Conservation (phyloP, 35 echinoderm and acorn worm genomes). For the Apostichopus parvimensis region DNA sequence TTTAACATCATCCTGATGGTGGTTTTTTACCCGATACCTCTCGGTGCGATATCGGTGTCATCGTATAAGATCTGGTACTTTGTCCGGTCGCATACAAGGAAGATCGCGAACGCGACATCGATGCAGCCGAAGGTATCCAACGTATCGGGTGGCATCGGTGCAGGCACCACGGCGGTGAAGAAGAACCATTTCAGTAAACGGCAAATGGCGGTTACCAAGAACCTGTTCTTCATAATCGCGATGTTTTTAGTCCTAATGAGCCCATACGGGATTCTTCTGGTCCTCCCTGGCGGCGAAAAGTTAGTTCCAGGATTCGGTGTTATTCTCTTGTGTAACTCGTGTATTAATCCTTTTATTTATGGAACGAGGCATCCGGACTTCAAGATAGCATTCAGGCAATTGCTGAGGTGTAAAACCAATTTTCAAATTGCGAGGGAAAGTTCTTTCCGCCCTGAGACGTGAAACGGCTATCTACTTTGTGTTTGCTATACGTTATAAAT, state of each 20-base stretch:
- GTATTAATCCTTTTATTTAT: slow-evolving; percentile 81
- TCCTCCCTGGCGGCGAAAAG: slow-evolving; percentile 56
- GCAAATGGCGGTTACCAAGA: slow-evolving; percentile 86
- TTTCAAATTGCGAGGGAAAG: slow-evolving; percentile 38
- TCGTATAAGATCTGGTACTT: slow-evolving; percentile 66
- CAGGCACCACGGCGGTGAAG: slow-evolving; percentile 7
- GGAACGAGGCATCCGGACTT: slow-evolving; percentile 80
- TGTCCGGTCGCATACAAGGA: slow-evolving; percentile 58
- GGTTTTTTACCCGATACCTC: slow-evolving; percentile 72
- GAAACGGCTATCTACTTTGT: background rate
- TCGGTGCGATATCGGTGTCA: slow-evolving; percentile 56
- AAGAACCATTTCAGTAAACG: slow-evolving; percentile 61
- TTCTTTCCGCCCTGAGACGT: slow-evolving; percentile 6
- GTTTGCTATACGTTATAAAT: too few relatives aligned
- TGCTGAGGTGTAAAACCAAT: slow-evolving; percentile 40
- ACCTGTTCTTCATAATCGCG: slow-evolving; percentile 72
- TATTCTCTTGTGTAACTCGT: slow-evolving; percentile 69
- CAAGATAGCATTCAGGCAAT: slow-evolving; percentile 67
- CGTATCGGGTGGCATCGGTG: slow-evolving; percentile 5
- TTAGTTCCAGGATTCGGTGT: slow-evolving; percentile 60
- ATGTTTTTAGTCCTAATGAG: slow-evolving; percentile 67
- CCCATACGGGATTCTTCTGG: slow-evolving; percentile 65
- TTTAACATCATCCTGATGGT: slow-evolving; percentile 68
- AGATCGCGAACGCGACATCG: slow-evolving; percentile 65
- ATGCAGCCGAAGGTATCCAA: slow-evolving; percentile 23